phyloP scores from a whole-genome alignment of 2,888 invertebrate species.

The Parascotia fuliginaria region DNA sequence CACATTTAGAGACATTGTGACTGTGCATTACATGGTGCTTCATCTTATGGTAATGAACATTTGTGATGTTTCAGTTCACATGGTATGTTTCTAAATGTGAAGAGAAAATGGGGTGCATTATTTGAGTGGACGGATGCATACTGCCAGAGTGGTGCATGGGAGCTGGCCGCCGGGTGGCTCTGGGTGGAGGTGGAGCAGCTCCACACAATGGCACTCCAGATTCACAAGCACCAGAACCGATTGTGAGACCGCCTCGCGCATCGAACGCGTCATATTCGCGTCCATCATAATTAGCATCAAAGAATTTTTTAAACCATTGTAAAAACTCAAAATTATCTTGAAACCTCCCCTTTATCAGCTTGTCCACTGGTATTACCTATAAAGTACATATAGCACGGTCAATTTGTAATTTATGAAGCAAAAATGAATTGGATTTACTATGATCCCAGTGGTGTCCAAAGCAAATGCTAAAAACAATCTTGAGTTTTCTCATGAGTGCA shows the following conservation, averaged over 20 bases:
- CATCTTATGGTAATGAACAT: slow-evolving; percentile 6
- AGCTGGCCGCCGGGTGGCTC: slow-evolving; percentile 49
- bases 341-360: slow-evolving; percentile 99
- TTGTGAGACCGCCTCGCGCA: slow-evolving; percentile 92
- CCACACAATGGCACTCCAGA: slow-evolving; percentile 78
- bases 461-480: too few relatives aligned
- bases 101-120: slow-evolving; percentile 46
- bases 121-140: slow-evolving; percentile 63
- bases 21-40: slow-evolving; percentile 11
- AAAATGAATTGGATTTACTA: too few relatives aligned
- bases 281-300: slow-evolving; percentile 99
- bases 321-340: slow-evolving; percentile 99
- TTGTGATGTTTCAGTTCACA: slow-evolving; percentile 12
- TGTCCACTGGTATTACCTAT: slow-evolving; percentile 99
- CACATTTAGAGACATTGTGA: slow-evolving; percentile 50
- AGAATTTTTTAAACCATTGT: slow-evolving; percentile 99
- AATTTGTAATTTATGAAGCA: neutral
- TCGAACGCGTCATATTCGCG: slow-evolving; percentile 97
- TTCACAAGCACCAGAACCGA: slow-evolving; percentile 90
- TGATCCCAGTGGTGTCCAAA: neutral
- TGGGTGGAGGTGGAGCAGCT: slow-evolving; percentile 53
- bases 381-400: slow-evolving; percentile 48
- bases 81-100: slow-evolving; percentile 54
- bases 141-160: slow-evolving; percentile 72
- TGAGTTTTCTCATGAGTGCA: too few relatives aligned